A percentile compares a stretch with the other conserved stretches of the same genome.
phyloP scores from a whole-genome alignment of 2,113 vertebrate species.

The Balaeniceps rex region DNA sequence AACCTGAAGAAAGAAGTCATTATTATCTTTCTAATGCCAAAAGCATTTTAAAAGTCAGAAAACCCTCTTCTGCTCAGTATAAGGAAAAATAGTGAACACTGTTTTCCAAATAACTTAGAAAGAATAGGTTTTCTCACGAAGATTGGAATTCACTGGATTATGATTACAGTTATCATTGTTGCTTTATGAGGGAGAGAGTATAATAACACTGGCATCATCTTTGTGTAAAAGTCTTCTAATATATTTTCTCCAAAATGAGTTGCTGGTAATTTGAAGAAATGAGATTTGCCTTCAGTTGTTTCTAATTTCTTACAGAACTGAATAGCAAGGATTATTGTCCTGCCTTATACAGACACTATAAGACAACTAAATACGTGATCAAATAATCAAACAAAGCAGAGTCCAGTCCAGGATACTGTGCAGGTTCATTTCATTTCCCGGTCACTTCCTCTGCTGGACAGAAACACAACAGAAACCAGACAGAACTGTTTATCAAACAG shows the following conservation, averaged over 20 bases:
- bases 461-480: not conserved
- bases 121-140: not conserved
- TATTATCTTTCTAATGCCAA: not conserved
- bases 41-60: not conserved
- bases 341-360: not conserved
- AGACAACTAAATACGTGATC: not conserved
- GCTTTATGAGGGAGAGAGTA: not conserved
- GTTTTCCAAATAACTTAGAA: not conserved
- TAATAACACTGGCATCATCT: not conserved
- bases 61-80: not conserved
- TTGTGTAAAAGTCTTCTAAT: not conserved
- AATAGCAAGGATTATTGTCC: not conserved
- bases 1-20: not conserved
- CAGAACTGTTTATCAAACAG: not conserved
- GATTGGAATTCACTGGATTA: not conserved
- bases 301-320: not conserved
- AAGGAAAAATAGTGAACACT: not conserved
- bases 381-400: not conserved
- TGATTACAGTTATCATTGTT: not conserved
- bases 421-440: slow-evolving; percentile 9
- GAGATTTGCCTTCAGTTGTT: not conserved
- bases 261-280: not conserved
- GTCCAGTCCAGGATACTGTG: not conserved
- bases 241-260: not conserved
- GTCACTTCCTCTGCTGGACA: not conserved